These are phyloP conservation scores for Bos indicus DNA, from an alignment of 2,113 vertebrate species.

Conservation along the genomic window DNA sequence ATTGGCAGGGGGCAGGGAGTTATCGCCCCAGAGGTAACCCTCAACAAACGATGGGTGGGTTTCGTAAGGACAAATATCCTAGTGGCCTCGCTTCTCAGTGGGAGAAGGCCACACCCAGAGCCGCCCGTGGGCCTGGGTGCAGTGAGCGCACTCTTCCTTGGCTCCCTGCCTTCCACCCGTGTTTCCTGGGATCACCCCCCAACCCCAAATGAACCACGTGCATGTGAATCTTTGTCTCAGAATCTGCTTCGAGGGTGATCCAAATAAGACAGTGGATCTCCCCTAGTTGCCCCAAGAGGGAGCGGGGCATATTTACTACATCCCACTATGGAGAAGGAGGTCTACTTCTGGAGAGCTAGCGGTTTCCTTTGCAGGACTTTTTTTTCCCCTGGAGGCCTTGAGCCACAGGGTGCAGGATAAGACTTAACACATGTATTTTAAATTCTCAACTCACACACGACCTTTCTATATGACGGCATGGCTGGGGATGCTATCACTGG, in stretches of 20 bases:
- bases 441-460: neutral
- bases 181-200: neutral
- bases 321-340: neutral
- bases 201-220: neutral
- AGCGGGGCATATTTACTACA: rapidly evolving
- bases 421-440: neutral
- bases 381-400: neutral
- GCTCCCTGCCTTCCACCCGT: neutral
- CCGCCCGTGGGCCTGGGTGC: rapidly evolving
- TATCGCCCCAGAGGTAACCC: neutral
- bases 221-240: neutral
- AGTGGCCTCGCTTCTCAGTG: neutral
- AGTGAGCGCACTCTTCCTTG: rapidly evolving
- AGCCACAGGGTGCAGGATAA: neutral
- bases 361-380: neutral
- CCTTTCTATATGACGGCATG: neutral
- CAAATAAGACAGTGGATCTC: neutral
- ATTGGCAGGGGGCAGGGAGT: rapidly evolving
- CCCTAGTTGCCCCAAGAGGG: neutral
- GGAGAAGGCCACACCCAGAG: neutral
- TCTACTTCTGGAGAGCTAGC: neutral
- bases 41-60: neutral
- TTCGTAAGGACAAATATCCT: neutral
- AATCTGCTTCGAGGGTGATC: neutral
- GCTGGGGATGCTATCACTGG: neutral